Conservation (phyloP, 1,140 invertebrate genomes). For the Ips typographus region DNA sequence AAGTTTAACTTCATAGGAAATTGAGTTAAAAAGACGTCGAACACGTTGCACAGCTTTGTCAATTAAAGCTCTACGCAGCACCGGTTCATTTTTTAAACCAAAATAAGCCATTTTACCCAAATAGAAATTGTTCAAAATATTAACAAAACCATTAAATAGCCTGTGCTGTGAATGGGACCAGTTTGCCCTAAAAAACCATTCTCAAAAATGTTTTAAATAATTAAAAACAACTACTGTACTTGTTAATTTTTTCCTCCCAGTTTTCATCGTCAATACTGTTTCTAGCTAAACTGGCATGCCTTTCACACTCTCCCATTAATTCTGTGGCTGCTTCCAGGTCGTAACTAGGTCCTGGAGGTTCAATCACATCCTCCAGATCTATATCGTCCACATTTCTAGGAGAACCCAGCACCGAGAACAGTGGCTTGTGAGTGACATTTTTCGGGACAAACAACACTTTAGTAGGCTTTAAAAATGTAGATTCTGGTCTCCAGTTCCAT, state of each 20-base stretch:
- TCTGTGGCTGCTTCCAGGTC: constrained; percentile 64
- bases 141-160: constrained; percentile 67
- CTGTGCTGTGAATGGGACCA: constrained; percentile 68
- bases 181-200: constrained; percentile 51
- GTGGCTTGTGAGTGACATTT: constrained; percentile 40
- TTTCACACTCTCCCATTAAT: constrained; percentile 74
- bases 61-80: constrained; percentile 66
- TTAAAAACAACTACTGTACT: constrained; percentile 51
- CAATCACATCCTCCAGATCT: constrained; percentile 53
- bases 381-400: constrained; percentile 50
- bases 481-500: constrained; percentile 70
- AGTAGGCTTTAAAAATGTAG: constrained; percentile 63
- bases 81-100: constrained; percentile 62
- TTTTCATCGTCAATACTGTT: constrained; percentile 62
- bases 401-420: constrained; percentile 20
- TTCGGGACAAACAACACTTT: constrained; percentile 57
- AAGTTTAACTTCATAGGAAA: constrained; percentile 69
- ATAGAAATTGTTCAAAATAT: constrained; percentile 71
- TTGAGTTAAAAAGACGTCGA: constrained; percentile 64
- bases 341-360: constrained; percentile 54
- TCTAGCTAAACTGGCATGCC: constrained; percentile 62
- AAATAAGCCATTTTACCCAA: constrained; percentile 65
- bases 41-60: constrained; percentile 72
- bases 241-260: constrained; percentile 71
- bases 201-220: not conserved